Evolutionary conservation across 1,140 invertebrate genomes (phyloP).

Genomic region (Hycleus cichorii): DNA sequence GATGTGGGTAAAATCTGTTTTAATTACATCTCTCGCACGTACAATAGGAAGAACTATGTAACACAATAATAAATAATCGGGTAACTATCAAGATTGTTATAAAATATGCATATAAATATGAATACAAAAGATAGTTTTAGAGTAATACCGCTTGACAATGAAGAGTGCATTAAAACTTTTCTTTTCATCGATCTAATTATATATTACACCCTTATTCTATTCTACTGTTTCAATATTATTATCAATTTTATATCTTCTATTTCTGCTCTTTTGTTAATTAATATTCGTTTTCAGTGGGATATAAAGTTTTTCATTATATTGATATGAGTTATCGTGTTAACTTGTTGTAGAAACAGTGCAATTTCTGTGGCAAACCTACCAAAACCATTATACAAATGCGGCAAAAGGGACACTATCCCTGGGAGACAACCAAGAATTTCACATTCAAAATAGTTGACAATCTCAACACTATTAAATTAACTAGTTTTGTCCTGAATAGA

Average conservation of each 20-base stretch:
- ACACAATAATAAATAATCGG: conserved; percentile 14
- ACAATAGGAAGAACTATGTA: conserved; percentile 5
- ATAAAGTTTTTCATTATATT: conserved; percentile 15
- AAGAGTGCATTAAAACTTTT: conserved; percentile 5
- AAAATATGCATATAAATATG: conserved; percentile 1
- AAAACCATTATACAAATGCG: conserved; percentile 11
- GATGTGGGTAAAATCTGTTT: conserved; percentile 8
- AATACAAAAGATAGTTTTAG: not conserved
- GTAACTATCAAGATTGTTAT: conserved; percentile 5
- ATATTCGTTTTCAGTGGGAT: conserved; percentile 10
- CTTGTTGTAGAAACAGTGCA: conserved; percentile 11
- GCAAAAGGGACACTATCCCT: not conserved
- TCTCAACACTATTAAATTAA: too few species aligned
- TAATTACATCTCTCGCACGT: conserved; percentile 3
- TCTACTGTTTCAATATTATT: too few species aligned
- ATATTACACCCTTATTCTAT: too few species aligned
- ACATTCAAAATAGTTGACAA: too few species aligned
- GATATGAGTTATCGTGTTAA: conserved; percentile 11
- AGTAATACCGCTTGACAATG: not conserved
- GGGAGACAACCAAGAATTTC: too few species aligned
- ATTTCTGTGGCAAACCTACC: conserved; percentile 12
- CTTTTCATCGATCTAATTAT: not conserved
- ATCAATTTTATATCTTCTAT: too few species aligned
- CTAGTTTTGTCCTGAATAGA: too few species aligned
- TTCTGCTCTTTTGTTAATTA: conserved; percentile 5